Base-by-base conservation (phyloP, 1,140 invertebrate species). In the Ceratina calcarata region DNA sequence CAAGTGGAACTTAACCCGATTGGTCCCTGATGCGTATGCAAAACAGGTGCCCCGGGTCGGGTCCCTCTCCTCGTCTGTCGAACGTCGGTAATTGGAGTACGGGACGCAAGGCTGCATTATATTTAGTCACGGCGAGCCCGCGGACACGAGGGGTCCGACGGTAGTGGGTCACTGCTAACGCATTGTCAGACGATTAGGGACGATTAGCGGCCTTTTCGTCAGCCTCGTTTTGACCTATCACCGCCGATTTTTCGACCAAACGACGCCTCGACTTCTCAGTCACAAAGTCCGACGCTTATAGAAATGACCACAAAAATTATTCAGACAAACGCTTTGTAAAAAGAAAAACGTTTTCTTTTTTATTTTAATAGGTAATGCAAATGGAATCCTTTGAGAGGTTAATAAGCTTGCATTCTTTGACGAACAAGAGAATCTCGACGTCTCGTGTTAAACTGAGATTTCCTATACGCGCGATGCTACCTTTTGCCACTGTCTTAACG, bases 91-190 rank as follows among this genome's bases (percentile, higher is more conserved):
- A 91, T 91, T 91, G 89, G 88, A 91, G 87, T 91, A 91, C 86
- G 80, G 88, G 85, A 89, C 75, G 85, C 89, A 91, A 92, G 91
- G 91, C 89, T 92, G 90, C 84, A 89, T 91, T 92, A 91, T 91
- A 91, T 91, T 91, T 90, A 91, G 89, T 89, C 83, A 86, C 83
- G 82, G 74, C 84, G 70, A 87, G 86, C 83, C 82, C 82, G 72
- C 86, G 84, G 37, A 83, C 86, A 87, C 45, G 86, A 91, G 88
- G 89, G 76, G 89, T 87, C 86, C 81, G 81, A 80, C 81, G 37
- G 3, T 83, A 91, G 87, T 92, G 86, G 91, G 90, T 91, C 91
- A 91, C 89, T 90, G 89, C 81, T 91, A 91, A 89, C 85, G 88
- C 90, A 91, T 91, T 91, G 91, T 91, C 88, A 87, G 79, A 88